Conservation (phyloP, 2,797 vertebrate genomes). For the Avahi laniger region DNA sequence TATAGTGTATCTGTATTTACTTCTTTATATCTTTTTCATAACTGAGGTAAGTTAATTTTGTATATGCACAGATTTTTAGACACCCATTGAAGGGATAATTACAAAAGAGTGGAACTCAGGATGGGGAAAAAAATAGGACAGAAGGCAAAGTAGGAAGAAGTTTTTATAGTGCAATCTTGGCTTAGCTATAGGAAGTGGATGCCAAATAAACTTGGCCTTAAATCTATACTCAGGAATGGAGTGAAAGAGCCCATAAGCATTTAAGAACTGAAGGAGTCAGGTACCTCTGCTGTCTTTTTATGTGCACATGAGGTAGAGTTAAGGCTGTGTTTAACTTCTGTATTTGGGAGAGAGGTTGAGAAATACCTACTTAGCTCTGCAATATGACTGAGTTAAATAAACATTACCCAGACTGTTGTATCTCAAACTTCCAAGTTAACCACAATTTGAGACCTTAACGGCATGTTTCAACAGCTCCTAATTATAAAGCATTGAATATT, state of each 20-base stretch:
- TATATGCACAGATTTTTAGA: neutral
- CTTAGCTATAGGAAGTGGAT: neutral
- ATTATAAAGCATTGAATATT: conserved; percentile 37
- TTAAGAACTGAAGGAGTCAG: neutral
- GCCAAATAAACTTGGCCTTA: neutral
- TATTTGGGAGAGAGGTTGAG: conserved; percentile 30
- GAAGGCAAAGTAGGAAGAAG: neutral
- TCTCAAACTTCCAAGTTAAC: conserved; percentile 41
- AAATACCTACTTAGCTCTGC: conserved; percentile 52
- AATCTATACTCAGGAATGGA: neutral
- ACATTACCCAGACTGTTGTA: conserved; percentile 46
- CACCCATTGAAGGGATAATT: neutral
- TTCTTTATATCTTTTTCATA: neutral
- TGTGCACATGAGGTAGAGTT: neutral
- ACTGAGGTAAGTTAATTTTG: neutral
- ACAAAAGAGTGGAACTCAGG: neutral
- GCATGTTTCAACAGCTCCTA: conserved; percentile 49
- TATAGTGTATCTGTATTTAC: neutral
- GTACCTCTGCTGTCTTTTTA: neutral
- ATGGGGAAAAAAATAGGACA: neutral
- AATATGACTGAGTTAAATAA: conserved; percentile 62
- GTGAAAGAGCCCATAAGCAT: neutral
- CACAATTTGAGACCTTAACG: conserved; percentile 40
- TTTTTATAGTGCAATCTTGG: neutral
- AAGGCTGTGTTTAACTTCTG: conserved; percentile 40